Conservation (phyloP, 2,888 invertebrate species). For the Anthrax anthrax region DNA sequence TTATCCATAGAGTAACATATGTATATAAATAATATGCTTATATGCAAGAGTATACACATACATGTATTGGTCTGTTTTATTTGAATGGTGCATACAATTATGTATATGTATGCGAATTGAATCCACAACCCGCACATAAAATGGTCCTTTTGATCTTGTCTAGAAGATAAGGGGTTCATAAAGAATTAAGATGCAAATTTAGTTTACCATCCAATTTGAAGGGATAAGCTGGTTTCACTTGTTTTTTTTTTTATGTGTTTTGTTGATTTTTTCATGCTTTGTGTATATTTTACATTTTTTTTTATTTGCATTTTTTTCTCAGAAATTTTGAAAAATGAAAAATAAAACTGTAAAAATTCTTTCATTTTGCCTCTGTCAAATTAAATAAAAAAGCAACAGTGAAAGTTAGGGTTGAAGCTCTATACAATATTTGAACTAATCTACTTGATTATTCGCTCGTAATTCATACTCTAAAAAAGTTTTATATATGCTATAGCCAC, state of each 20-base stretch:
- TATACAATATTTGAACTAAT: slow-evolving; percentile 12
- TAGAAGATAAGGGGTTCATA: slow-evolving; percentile 12
- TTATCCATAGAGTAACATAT: no score
- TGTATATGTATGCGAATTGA: not conserved
- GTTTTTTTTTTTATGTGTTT: slow-evolving; percentile 1
- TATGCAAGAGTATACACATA: no score
- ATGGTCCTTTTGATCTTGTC: slow-evolving; percentile 11
- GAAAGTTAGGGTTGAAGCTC: no score
- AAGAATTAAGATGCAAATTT: slow-evolving; percentile 13
- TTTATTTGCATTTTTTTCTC: not conserved
- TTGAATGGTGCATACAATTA: not conserved
- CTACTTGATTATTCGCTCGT: slow-evolving; percentile 13
- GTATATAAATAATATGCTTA: no score
- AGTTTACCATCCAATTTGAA: slow-evolving; percentile 13
- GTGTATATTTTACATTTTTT: not conserved
- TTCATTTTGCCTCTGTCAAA: not conserved
- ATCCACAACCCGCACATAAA: slow-evolving; percentile 9
- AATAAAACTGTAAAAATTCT: no score
- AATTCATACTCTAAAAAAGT: slow-evolving; percentile 7
- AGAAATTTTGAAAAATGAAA: no score
- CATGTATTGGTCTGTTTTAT: no score
- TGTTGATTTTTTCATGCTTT: not conserved
- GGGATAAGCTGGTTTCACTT: slow-evolving; percentile 10
- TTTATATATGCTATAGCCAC: no score
- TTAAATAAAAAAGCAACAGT: slow-evolving; percentile 2